These are phyloP conservation scores for Agraylea sexmaculata DNA, from an alignment of 1,140 invertebrate genomes.

Conservation along the genomic window DNA sequence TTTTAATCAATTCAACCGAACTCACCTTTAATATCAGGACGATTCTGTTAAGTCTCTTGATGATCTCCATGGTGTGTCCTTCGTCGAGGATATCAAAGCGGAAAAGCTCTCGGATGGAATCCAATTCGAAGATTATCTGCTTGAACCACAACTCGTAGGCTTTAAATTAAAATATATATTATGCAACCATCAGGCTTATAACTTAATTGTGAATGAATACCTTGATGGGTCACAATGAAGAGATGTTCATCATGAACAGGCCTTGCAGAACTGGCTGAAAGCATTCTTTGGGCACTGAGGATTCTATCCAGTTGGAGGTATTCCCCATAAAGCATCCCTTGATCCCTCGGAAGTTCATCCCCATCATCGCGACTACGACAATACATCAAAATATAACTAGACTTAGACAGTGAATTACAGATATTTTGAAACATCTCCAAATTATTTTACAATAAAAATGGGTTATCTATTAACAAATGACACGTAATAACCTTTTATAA, in stretches of 20 bases:
- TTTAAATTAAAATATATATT: constrained; percentile 35
- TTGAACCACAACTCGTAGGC: constrained; percentile 99
- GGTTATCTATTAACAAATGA: too few relatives aligned
- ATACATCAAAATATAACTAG: too few relatives aligned
- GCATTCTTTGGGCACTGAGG: constrained; percentile 70
- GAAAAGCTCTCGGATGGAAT: constrained; percentile 80
- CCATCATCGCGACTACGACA: constrained; percentile 37
- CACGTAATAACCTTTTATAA: too few relatives aligned
- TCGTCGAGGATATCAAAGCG: constrained; percentile 73
- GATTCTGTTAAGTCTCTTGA: constrained; percentile 84
- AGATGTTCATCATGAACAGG: constrained; percentile 94
- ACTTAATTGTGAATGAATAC: constrained; percentile 37
- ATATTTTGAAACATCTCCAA: too few relatives aligned
- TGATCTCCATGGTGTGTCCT: constrained; percentile 81
- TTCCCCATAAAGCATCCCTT: constrained; percentile 71
- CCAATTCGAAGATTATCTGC: constrained; percentile 95
- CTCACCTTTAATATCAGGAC: constrained; percentile 89
- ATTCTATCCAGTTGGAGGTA: constrained; percentile 86
- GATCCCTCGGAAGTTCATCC: constrained; percentile 42
- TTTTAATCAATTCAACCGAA: constrained; percentile 11
- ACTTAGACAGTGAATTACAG: too few relatives aligned
- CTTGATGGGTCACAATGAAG: constrained; percentile 96
- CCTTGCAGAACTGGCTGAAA: constrained; percentile 57
- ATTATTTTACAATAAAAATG: too few relatives aligned
- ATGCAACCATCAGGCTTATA: neutral